phyloP scores from a whole-genome alignment of 2,797 vertebrate species.

The Bryconaethiops microstoma region DNA sequence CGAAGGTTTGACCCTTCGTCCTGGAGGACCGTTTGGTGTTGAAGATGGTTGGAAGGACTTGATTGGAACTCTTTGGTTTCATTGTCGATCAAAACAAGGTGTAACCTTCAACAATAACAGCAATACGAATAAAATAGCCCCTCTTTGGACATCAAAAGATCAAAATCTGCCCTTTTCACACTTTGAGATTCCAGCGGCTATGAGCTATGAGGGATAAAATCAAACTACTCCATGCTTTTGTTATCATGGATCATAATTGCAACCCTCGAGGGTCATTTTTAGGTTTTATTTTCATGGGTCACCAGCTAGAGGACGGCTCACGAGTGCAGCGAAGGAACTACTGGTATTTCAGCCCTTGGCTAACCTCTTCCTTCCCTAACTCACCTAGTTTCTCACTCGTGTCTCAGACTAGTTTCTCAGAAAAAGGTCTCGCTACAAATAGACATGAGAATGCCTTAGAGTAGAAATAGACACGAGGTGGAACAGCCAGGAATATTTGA shows the following conservation, averaged over 20 bases:
- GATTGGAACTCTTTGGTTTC: no score
- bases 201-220: not conserved
- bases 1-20: no score
- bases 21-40: no score
- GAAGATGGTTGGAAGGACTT: no score
- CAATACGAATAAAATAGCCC: no score
- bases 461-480: not conserved
- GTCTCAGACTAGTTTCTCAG: conserved; percentile 1
- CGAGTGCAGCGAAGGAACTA: not conserved
- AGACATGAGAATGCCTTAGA: not conserved
- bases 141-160: no score
- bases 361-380: conserved; percentile 29
- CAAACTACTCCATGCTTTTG: not conserved
- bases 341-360: conserved; percentile 40
- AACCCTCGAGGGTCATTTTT: not conserved
- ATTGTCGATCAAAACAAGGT: no score
- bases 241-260: not conserved
- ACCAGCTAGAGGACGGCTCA: not conserved
- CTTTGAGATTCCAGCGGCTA: no score
- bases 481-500: conserved; percentile 5
- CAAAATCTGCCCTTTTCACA: not conserved
- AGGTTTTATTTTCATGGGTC: not conserved
- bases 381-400: conserved; percentile 29
- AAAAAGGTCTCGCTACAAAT: conserved; percentile 12
- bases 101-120: no score